Percentiles rank a stretch among this genome's conserved stretches.
These are phyloP conservation scores for Ruditapes philippinarum DNA, from an alignment of 1,140 invertebrate genomes.

Conservation along the genomic window DNA sequence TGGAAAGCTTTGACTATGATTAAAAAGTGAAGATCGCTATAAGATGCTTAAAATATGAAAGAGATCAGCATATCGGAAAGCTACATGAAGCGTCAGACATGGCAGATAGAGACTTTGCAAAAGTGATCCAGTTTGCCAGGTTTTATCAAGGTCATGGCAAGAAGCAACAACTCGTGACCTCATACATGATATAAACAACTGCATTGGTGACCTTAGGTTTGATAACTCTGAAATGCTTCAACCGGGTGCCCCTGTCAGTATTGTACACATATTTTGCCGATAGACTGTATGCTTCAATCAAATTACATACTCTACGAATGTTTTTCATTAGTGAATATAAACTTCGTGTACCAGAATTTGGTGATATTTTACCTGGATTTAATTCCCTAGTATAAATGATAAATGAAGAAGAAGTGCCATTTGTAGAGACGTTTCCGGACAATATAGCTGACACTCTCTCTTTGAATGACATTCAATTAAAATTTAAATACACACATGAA, in stretches of 20 bases:
- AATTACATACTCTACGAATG: not conserved
- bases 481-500: not conserved
- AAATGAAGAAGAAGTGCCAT: not conserved
- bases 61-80: not conserved
- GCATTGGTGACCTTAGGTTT: not conserved
- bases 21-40: not conserved
- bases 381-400: not conserved
- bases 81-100: not conserved
- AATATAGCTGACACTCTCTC: not conserved
- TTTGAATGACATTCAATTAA: not conserved
- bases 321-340: conserved; percentile 40
- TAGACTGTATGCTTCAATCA: not conserved
- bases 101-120: not conserved
- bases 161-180: conserved; percentile 19
- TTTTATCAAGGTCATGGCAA: conserved; percentile 26
- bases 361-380: conserved; percentile 59
- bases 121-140: not conserved
- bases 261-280: not conserved
- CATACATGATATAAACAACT: conserved; percentile 39
- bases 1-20: not conserved
- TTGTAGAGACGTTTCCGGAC: too few relatives aligned
- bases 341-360: conserved; percentile 26
- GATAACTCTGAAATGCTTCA: not conserved
- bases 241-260: not conserved
- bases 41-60: not conserved